These are phyloP conservation scores for Corynorhinus townsendii DNA, from an alignment of 2,113 vertebrate genomes.

Conservation along the genomic window DNA sequence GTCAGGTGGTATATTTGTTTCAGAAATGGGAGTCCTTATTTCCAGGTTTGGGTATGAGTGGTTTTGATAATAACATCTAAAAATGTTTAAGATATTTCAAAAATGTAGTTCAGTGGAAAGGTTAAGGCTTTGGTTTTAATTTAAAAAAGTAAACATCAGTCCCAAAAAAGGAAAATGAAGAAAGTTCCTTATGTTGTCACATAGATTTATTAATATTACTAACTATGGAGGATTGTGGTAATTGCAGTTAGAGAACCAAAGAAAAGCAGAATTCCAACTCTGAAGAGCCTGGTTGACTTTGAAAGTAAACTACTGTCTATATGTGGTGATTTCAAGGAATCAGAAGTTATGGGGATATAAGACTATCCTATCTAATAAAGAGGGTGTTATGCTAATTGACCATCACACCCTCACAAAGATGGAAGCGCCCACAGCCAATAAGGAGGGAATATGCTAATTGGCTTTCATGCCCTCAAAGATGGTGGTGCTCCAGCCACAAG, in stretches of 20 bases:
- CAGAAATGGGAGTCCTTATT: slow-evolving; percentile 16
- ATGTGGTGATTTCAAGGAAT: not conserved
- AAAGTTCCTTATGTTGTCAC: not conserved
- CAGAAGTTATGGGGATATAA: not conserved
- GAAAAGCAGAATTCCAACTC: not conserved
- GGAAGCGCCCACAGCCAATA: too few relatives aligned
- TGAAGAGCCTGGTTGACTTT: not conserved
- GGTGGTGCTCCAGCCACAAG: too few relatives aligned
- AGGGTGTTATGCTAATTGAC: too few relatives aligned
- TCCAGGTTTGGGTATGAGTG: not conserved
- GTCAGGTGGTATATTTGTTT: slow-evolving; percentile 1
- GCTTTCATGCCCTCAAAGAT: too few relatives aligned
- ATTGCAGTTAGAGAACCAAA: not conserved
- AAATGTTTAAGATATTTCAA: not conserved
- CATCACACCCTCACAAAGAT: too few relatives aligned
- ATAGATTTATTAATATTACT: not conserved
- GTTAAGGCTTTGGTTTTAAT: slow-evolving; percentile 16
- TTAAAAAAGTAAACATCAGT: not conserved
- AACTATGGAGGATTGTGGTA: not conserved
- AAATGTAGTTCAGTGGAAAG: not conserved
- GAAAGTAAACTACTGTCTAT: not conserved
- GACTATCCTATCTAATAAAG: not conserved
- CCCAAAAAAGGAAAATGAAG: not conserved
- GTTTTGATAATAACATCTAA: slow-evolving; percentile 19
- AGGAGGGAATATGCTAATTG: too few relatives aligned